phyloP scores from a whole-genome alignment of 2,888 invertebrate species.

The Gari tellinella region DNA sequence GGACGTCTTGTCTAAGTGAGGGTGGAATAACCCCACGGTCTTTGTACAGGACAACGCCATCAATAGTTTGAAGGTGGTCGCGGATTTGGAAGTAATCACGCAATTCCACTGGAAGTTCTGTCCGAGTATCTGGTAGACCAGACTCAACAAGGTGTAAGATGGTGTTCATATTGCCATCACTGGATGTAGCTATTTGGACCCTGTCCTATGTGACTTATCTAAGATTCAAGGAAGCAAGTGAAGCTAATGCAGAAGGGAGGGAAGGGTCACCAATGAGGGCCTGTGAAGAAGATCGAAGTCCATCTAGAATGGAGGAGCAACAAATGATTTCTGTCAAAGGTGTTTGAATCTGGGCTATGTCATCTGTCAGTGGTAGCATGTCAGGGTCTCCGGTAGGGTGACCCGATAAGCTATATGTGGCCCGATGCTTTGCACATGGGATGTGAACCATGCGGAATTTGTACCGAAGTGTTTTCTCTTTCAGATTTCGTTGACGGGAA shows the following conservation, averaged over 20 bases:
- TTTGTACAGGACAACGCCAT: constrained; percentile 53
- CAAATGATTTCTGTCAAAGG: neutral
- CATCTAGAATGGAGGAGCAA: too few species aligned
- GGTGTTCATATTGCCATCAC: constrained; percentile 53
- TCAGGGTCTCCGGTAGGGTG: constrained; percentile 25
- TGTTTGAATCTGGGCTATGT: neutral
- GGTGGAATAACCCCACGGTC: constrained; percentile 60
- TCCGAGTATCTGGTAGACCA: constrained; percentile 25
- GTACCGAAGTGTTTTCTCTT: too few species aligned
- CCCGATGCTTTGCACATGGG: constrained; percentile 36
- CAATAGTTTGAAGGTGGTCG: constrained; percentile 34
- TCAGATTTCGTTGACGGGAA: constrained; percentile 57
- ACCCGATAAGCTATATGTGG: too few species aligned
- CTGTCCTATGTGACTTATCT: constrained; percentile 60
- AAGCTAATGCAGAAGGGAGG: constrained; percentile 9
- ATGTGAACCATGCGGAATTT: constrained; percentile 55
- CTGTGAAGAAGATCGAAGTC: neutral
- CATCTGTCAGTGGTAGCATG: constrained; percentile 19
- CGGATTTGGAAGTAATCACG: constrained; percentile 41
- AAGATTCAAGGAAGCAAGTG: constrained; percentile 8
- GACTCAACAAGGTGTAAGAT: constrained; percentile 32
- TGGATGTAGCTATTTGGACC: constrained; percentile 48
- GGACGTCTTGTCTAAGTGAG: too few species aligned
- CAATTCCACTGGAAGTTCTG: constrained; percentile 24
- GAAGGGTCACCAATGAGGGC: neutral